Percentiles rank a stretch among this genome's conserved stretches.
Evolutionary conservation across 1,140 invertebrate genomes (phyloP).

Genomic region (Conopomorpha cramerella): DNA sequence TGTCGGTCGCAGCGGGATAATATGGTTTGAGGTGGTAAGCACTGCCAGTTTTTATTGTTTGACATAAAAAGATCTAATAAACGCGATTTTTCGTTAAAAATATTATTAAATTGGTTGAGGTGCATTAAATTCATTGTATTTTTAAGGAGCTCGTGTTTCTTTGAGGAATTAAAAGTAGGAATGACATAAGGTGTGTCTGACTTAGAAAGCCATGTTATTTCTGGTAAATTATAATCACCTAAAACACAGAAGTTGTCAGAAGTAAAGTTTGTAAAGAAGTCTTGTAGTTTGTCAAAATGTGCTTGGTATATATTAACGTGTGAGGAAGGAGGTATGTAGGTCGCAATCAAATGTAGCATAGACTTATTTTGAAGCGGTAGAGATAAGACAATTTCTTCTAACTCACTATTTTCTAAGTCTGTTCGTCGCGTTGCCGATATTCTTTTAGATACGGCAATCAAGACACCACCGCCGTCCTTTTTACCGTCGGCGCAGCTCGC

Average conservation of each 20-base stretch:
- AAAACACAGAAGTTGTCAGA: not conserved
- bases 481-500: not conserved
- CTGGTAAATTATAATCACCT: conserved; percentile 1
- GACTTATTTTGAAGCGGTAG: not conserved
- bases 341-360: not conserved
- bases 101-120: not conserved
- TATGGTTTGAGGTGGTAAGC: not conserved
- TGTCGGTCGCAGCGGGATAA: not conserved
- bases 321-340: not conserved
- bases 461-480: not conserved
- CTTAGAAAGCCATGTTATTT: not conserved
- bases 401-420: not conserved
- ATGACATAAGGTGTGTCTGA: not conserved
- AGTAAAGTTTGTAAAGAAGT: not conserved
- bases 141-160: not conserved
- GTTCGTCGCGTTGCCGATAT: not conserved
- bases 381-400: not conserved
- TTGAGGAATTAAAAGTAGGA: not conserved
- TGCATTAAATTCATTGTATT: not conserved
- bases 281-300: not conserved
- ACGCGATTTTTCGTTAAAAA: not conserved
- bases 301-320: not conserved
- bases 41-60: not conserved
- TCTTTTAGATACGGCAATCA: not conserved
- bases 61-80: not conserved